A percentile compares a stretch with the other conserved stretches of the same genome.
These are phyloP conservation scores for Zelostemma sp. DNA, from an alignment of 1,140 invertebrate genomes.

Conservation along the genomic window DNA sequence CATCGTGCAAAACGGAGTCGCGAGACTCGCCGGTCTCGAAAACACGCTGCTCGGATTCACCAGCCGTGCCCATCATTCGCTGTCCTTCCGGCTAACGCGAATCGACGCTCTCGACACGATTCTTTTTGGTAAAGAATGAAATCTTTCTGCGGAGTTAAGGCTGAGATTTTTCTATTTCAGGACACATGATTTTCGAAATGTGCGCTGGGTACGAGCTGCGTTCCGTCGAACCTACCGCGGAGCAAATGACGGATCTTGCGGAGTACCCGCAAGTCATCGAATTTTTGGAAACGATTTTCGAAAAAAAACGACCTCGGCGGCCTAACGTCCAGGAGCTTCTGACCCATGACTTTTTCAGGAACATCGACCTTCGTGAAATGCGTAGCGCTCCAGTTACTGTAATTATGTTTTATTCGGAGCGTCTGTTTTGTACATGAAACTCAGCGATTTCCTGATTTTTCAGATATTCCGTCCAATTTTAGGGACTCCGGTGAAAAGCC, in stretches of 20 bases:
- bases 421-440: too few relatives aligned
- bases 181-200: constrained; percentile 92
- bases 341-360: constrained; percentile 85
- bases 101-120: constrained; percentile 77
- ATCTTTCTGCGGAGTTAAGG: too few relatives aligned
- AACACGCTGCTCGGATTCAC: constrained; percentile 85
- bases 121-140: constrained; percentile 79
- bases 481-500: constrained; percentile 61
- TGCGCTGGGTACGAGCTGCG: constrained; percentile 85
- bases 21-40: constrained; percentile 84
- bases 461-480: constrained; percentile 68
- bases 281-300: constrained; percentile 86
- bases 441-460: too few relatives aligned
- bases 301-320: constrained; percentile 74
- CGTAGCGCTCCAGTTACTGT: constrained; percentile 74
- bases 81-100: constrained; percentile 69
- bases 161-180: constrained; percentile 66
- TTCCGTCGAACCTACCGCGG: constrained; percentile 78
- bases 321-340: constrained; percentile 84
- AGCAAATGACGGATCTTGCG: constrained; percentile 80
- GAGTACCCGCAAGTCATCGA: constrained; percentile 84
- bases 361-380: constrained; percentile 89
- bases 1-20: constrained; percentile 90
- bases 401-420: constrained; percentile 4
- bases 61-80: constrained; percentile 75